Percentiles rank a stretch among this genome's conserved stretches.
Conservation (phyloP, 2,888 invertebrate genomes). For the Eupelmus urozonus region DNA sequence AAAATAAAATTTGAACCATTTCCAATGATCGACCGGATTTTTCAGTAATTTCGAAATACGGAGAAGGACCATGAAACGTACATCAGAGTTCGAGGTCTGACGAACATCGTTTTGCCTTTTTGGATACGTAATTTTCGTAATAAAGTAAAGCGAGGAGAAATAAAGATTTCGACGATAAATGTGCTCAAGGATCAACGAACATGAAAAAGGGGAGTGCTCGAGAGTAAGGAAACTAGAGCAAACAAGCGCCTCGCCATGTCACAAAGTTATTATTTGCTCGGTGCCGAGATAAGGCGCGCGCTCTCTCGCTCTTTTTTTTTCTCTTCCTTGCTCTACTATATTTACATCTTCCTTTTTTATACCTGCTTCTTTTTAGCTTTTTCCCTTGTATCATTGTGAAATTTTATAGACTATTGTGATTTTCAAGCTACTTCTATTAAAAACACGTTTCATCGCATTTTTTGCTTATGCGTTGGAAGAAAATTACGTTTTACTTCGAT, state of each 20-base stretch:
- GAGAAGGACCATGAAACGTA: background rate
- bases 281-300: constrained; percentile 70
- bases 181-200: constrained; percentile 62
- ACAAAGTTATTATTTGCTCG: constrained; percentile 71
- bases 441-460: background rate
- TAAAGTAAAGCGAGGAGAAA: background rate
- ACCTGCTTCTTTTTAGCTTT: background rate
- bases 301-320: constrained; percentile 63
- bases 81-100: background rate
- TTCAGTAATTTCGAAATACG: background rate
- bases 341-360: background rate
- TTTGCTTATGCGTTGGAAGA: background rate
- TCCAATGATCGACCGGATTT: too few relatives aligned
- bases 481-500: too few relatives aligned
- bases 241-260: constrained; percentile 70
- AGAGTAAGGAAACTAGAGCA: constrained; percentile 74
- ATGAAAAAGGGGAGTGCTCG: constrained; percentile 68
- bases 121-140: constrained; percentile 21
- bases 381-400: background rate
- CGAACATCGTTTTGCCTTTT: background rate
- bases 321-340: constrained; percentile 32
- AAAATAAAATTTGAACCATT: too few relatives aligned
- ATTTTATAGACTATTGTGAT: background rate
- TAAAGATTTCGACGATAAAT: constrained; percentile 22
- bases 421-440: background rate